Evolutionary conservation across 2,113 vertebrate species (phyloP), one percentile per base, ranked within the genome.

Genomic region (Colistium nudipinnis): DNA sequence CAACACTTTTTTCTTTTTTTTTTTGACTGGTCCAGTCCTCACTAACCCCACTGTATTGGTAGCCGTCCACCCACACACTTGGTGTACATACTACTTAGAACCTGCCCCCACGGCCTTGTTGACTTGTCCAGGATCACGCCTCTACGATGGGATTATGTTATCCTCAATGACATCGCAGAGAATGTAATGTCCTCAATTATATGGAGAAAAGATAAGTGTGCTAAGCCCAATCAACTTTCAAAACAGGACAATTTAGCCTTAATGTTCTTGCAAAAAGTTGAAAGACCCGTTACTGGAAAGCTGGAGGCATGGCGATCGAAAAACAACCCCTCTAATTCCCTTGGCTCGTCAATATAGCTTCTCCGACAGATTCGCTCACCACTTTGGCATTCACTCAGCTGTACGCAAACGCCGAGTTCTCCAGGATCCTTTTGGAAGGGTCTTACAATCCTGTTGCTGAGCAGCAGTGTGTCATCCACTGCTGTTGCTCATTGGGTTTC

Each of bases 1-100:
- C 78, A 54, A 78, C 74, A 71, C 64, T 60, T 66, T 81, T 70
- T 82, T 60, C 28, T 73, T 70, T 48, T 68, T 56, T 77, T 62
- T 89, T 78, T 77, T 63, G 63, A 78, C 63, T 56, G 25, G 30
- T 70, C 73, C 38, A 68, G 3, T 48, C 24, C 54, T 80, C 70
- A 76, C 43, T 81, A 62, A 81, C 67, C 67, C 70, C 82, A 63
- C 75, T 69, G 77, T 76, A 56, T 61, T 54, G 51, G 31, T 65
- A 73, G 57, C 68, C 53, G 64, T 71, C 74, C 64, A 75, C 65
- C 66, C 45, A 51, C 71, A 74, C 4, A 39, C 27, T 53, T 19
- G 12, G n/a, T 8, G 43, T n/a, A 54, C 25, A 67, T 11, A 48
- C 19, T 43, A 53, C 53, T 67, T 51, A 56, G 25, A 55, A 54